phyloP scores from a whole-genome alignment of 2,113 vertebrate species.

The Scomber colias region DNA sequence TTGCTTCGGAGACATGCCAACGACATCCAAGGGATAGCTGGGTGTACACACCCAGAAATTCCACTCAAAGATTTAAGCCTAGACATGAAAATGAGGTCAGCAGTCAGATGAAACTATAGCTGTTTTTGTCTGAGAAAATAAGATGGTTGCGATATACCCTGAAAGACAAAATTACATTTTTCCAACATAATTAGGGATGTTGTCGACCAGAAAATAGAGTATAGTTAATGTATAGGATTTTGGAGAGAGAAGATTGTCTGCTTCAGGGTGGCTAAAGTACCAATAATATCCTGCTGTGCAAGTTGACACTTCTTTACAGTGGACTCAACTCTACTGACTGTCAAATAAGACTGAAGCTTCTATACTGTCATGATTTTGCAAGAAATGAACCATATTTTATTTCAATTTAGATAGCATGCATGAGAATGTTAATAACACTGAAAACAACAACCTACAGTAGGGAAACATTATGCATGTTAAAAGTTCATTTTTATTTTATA shows the following conservation, averaged over 20 bases:
- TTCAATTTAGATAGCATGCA: slow-evolving; percentile 10
- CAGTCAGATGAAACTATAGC: slow-evolving; percentile 39
- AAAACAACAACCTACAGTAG: slow-evolving; percentile 1
- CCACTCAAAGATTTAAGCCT: slow-evolving; percentile 59
- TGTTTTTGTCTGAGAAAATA: slow-evolving; percentile 27
- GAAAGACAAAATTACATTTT: slow-evolving; percentile 23
- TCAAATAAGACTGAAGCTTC: slow-evolving; percentile 14
- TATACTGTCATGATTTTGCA: slow-evolving; percentile 9
- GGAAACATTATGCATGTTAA: slow-evolving; percentile 6
- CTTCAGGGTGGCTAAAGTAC: slow-evolving; percentile 9
- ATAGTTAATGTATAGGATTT: slow-evolving; percentile 36
- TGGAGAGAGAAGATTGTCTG: not conserved
- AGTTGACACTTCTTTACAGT: slow-evolving; percentile 20
- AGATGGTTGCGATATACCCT: slow-evolving; percentile 31
- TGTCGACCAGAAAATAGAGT: slow-evolving; percentile 30
- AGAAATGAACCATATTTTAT: not conserved
- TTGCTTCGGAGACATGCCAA: slow-evolving; percentile 82
- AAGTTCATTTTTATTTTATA: not conserved
- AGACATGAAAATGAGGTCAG: slow-evolving; percentile 66
- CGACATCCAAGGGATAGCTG: slow-evolving; percentile 75
- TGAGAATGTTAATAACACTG: slow-evolving; percentile 3
- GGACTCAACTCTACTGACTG: slow-evolving; percentile 11
- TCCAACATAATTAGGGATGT: not conserved
- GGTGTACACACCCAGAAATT: slow-evolving; percentile 69
- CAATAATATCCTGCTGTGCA: slow-evolving; percentile 29